These are phyloP conservation scores for Scolopax rusticola DNA, from an alignment of 2,797 vertebrate genomes.

Conservation along the genomic window DNA sequence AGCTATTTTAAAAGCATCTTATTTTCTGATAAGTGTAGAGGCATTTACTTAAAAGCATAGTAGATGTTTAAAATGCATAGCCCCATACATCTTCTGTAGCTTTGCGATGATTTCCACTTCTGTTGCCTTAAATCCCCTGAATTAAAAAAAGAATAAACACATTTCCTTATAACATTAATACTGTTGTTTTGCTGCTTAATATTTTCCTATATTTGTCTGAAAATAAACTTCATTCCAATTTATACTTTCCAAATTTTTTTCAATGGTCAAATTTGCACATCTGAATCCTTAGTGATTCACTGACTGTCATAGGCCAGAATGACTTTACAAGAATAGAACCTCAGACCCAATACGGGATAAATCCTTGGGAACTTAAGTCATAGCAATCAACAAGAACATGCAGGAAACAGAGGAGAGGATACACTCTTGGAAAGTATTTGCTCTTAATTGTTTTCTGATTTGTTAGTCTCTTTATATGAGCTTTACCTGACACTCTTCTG, in stretches of 20 bases:
- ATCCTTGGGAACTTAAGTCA: neutral
- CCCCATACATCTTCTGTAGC: neutral
- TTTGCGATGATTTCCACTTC: neutral
- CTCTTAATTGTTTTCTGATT: neutral
- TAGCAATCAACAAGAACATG: neutral
- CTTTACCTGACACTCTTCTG: neutral
- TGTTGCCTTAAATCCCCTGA: constrained; percentile 28
- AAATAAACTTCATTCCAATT: neutral
- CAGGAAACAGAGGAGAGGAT: neutral
- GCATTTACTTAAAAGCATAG: neutral
- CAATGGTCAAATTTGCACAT: neutral
- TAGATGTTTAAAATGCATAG: constrained; percentile 1
- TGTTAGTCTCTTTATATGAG: neutral
- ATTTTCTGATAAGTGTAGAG: neutral
- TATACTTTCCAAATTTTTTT: neutral
- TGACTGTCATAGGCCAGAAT: neutral
- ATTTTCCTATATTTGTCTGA: neutral
- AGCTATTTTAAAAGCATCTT: neutral
- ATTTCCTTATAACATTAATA: neutral
- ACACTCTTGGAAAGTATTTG: neutral
- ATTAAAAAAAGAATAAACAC: constrained; percentile 39
- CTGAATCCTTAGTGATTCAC: neutral
- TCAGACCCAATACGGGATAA: neutral
- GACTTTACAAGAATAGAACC: neutral
- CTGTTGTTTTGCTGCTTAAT: neutral